Conservation (phyloP, 2,888 invertebrate genomes). For the Lypha dubia region DNA sequence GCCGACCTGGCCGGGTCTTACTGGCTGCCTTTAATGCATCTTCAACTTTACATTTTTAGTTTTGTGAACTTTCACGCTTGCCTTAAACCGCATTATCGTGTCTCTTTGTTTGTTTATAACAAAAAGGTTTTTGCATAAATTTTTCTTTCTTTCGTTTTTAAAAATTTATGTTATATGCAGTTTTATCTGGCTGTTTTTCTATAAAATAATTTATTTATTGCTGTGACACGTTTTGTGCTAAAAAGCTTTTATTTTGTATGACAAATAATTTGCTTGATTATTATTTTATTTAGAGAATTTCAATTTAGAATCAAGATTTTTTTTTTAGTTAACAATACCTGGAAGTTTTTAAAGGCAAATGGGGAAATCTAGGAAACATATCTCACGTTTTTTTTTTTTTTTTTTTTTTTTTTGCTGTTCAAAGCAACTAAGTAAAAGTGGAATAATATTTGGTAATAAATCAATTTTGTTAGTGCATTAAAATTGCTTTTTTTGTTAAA, state of each 20-base stretch:
- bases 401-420: no score
- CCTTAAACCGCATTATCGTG: slow-evolving; percentile 49
- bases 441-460: slow-evolving; percentile 20
- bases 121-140: slow-evolving; percentile 39
- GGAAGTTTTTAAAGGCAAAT: neutral
- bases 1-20: neutral
- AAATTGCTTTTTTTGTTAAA: neutral
- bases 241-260: slow-evolving; percentile 17
- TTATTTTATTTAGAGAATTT: slow-evolving; percentile 18
- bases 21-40: neutral
- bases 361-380: slow-evolving; percentile 26
- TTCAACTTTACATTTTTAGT: slow-evolving; percentile 35
- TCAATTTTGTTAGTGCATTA: slow-evolving; percentile 32
- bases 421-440: slow-evolving; percentile 24
- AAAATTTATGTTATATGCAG: slow-evolving; percentile 51
- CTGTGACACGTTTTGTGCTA: slow-evolving; percentile 47
- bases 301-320: slow-evolving; percentile 44
- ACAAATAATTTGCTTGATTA: neutral
- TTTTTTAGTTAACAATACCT: slow-evolving; percentile 40
- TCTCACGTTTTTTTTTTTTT: slow-evolving; percentile 20
- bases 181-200: slow-evolving; percentile 13
- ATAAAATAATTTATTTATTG: slow-evolving; percentile 60
- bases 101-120: slow-evolving; percentile 25
- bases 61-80: slow-evolving; percentile 66
- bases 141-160: slow-evolving; percentile 12